Evolutionary conservation across 1,140 invertebrate species (phyloP), one percentile per base, ranked within the genome.

Genomic region (Heliconius himera): DNA sequence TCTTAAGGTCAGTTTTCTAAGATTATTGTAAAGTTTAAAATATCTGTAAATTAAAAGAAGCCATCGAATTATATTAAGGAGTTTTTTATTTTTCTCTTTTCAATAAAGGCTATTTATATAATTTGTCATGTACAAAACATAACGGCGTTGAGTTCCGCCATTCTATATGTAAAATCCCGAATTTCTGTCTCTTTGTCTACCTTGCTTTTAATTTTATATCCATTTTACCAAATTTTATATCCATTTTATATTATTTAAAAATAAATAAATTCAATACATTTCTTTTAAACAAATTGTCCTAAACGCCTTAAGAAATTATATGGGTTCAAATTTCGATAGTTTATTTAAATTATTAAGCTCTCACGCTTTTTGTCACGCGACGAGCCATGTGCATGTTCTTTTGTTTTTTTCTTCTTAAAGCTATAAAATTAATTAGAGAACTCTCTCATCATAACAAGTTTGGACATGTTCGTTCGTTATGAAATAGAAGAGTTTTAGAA

Each of bases 341-440:
- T 72, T 20, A 3, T 20, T 46, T 77, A 72, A 72, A 72, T 77
- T 77, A 56, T 41, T 20, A 71, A 71, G n/a, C 70, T 77, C 70
- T 77, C 76, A 77, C 76, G 76, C 66, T 41, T 77, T 22, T 77
- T 77, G 70, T 77, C 76, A 77, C 76, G 76, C 76, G 76, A 77
- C 70, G 60, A 33, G 18, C 76, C 76, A 72, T 77, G 46, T 77
- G 76, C 33, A 71, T 46, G 70, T n/a, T 54, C 22, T 70, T 75
- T 80, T 72, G 70, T 79, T 26, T 75, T 79, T 75, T 80, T n/a
- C n/a, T 80, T 56, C 54, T 54, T 71, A 49, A 46, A 29, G 51
- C 26, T 74, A 78, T 73, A 74, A 78, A 78, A 70, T 79, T 71
- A 79, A 79, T 79, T 74, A 75, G 20, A 74, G 20, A 38, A 71